Conservation (phyloP, 2,888 invertebrate species). For the Seladonia tumulorum region DNA sequence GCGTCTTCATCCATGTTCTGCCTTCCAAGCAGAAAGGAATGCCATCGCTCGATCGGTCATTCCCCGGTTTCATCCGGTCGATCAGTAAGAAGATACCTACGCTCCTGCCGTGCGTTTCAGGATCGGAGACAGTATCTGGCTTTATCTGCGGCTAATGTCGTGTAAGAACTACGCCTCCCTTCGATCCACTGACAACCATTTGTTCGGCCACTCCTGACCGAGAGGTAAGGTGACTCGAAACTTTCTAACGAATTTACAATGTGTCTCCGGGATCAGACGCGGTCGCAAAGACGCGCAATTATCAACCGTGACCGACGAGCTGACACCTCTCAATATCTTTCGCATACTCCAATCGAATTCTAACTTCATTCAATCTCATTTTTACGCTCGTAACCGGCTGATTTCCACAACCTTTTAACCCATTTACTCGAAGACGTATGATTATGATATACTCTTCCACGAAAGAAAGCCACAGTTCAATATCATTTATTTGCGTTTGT, state of each 20-base stretch:
- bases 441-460: too few relatives aligned
- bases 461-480: too few relatives aligned
- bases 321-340: neutral
- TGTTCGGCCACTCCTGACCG: slow-evolving; percentile 63
- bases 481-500: too few relatives aligned
- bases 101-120: slow-evolving; percentile 76
- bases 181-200: slow-evolving; percentile 75
- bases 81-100: slow-evolving; percentile 76
- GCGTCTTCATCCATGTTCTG: slow-evolving; percentile 63
- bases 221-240: slow-evolving; percentile 39
- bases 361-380: neutral
- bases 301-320: neutral
- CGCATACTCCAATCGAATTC: neutral
- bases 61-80: slow-evolving; percentile 65
- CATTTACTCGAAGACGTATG: too few relatives aligned
- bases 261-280: neutral
- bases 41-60: slow-evolving; percentile 72
- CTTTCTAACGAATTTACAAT: slow-evolving; percentile 45
- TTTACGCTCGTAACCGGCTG: neutral
- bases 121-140: slow-evolving; percentile 80
- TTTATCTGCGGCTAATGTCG: slow-evolving; percentile 81
- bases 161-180: slow-evolving; percentile 78
- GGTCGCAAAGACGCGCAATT: neutral
- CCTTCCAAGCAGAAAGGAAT: slow-evolving; percentile 64
- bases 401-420: neutral